These are phyloP conservation scores for Mercenaria mercenaria DNA, from an alignment of 1,140 invertebrate species.

Conservation along the genomic window DNA sequence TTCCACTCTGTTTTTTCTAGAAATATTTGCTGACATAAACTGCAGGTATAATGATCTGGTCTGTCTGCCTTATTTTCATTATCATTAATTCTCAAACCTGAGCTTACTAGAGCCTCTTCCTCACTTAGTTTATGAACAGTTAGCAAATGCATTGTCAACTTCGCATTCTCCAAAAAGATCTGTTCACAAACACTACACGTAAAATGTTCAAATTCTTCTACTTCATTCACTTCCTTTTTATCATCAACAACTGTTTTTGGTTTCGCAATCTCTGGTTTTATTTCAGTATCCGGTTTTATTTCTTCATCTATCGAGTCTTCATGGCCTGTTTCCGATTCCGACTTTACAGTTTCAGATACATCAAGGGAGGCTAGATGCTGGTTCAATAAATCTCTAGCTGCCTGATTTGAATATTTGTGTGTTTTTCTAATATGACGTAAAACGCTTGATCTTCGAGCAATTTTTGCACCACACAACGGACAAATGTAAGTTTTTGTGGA, in stretches of 20 bases:
- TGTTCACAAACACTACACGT: constrained; percentile 57
- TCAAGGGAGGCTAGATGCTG: constrained; percentile 24
- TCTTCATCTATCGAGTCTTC: background rate
- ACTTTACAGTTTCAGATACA: background rate
- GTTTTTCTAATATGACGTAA: constrained; percentile 51
- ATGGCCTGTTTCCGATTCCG: background rate
- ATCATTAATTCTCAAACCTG: constrained; percentile 32
- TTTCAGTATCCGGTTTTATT: background rate
- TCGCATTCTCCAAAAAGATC: constrained; percentile 28
- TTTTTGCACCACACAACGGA: constrained; percentile 44
- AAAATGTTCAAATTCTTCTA: constrained; percentile 38
- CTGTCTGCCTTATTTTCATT: background rate
- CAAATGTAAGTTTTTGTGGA: constrained; percentile 16
- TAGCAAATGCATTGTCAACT: constrained; percentile 25
- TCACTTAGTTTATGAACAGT: constrained; percentile 33
- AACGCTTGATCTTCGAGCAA: constrained; percentile 46
- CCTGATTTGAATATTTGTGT: constrained; percentile 40
- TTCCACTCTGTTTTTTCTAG: constrained; percentile 25
- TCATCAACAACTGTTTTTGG: background rate
- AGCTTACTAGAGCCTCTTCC: constrained; percentile 20
- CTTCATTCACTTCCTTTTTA: background rate
- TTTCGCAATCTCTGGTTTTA: background rate
- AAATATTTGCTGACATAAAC: constrained; percentile 45
- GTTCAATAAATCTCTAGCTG: constrained; percentile 48
- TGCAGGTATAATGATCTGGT: constrained; percentile 16